phyloP scores from a whole-genome alignment of 2,888 invertebrate genomes.

The Galerucella calmariensis region DNA sequence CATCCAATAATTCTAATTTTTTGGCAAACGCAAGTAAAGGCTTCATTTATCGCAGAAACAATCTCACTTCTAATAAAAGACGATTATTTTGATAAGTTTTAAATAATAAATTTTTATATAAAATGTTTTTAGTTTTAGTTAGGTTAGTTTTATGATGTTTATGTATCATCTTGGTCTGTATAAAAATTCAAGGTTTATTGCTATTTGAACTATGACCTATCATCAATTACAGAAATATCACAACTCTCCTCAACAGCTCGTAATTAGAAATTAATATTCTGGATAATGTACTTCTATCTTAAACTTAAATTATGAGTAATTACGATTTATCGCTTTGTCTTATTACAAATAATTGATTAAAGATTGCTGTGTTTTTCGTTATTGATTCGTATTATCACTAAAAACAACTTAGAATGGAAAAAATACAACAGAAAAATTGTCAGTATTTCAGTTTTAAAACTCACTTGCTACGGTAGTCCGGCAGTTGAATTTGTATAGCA shows the following conservation, averaged over 20 bases:
- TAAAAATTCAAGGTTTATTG: neutral
- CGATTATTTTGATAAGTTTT: neutral
- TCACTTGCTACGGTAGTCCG: too few relatives aligned
- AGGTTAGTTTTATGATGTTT: neutral
- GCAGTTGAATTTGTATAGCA: too few relatives aligned
- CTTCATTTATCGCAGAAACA: too few relatives aligned
- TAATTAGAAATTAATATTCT: conserved; percentile 4
- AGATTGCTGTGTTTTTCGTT: neutral
- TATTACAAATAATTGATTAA: neutral
- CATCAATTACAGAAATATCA: neutral
- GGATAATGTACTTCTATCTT: neutral
- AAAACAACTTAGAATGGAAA: too few relatives aligned
- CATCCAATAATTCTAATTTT: too few relatives aligned
- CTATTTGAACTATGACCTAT: conserved; percentile 4
- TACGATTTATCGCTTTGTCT: neutral
- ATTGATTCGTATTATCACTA: neutral
- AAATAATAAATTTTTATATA: neutral
- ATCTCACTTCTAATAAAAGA: too few relatives aligned
- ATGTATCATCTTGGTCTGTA: neutral
- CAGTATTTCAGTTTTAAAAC: too few relatives aligned
- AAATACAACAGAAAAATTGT: too few relatives aligned
- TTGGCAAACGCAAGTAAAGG: too few relatives aligned
- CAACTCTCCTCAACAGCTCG: neutral
- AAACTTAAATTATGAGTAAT: neutral
- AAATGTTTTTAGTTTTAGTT: neutral